Base-by-base conservation (phyloP, 2,888 invertebrate species). In the Lypha dubia region DNA sequence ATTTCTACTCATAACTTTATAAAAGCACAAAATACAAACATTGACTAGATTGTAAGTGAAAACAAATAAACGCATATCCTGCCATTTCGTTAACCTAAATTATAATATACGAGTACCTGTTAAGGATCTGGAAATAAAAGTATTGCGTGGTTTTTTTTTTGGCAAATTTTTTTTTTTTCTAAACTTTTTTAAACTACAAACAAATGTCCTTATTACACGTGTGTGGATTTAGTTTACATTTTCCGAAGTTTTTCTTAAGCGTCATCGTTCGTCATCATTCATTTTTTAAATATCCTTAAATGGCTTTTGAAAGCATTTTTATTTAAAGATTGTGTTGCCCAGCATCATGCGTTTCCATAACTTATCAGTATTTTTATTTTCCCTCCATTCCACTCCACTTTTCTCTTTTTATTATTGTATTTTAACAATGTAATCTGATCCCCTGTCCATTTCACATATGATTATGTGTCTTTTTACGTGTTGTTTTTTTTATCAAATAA, bases 371-470 rank as follows among this genome's bases (percentile, higher is more conserved):
- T n/a, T n/a, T 35, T 22, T 63, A 28, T 53, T 24, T 44, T 22
- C 35, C 22, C 32, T 20, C n/a, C n/a, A n/a, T n/a, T n/a, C n/a
- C 24, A 6, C 24, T 17, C 44, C 22, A 28, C 28, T 28, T 28
- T 28, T 60, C 20, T 32, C 15, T 41, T 11, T 56, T n/a, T 56
- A 56, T 71, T 65, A 63, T 76, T 70, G 38, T 77, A 70, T 56
- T 82, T 77, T 84, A 88, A 89, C 89, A 90, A 89, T 90, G 90
- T 89, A 90, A 90, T 90, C 90, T 90, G 90, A 90, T 90, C 89
- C 87, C 84, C 83, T 89, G 90, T 90, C 90, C 89, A 87, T 87
- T 88, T 86, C 87, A 87, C 75, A 86, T 79, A 76, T 67, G 73
- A 71, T 17, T 81, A 24, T 24, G 20, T 77, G 67, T 63, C 65